Conservation (phyloP, 2,888 invertebrate genomes). For the Cephus rjabovi region DNA sequence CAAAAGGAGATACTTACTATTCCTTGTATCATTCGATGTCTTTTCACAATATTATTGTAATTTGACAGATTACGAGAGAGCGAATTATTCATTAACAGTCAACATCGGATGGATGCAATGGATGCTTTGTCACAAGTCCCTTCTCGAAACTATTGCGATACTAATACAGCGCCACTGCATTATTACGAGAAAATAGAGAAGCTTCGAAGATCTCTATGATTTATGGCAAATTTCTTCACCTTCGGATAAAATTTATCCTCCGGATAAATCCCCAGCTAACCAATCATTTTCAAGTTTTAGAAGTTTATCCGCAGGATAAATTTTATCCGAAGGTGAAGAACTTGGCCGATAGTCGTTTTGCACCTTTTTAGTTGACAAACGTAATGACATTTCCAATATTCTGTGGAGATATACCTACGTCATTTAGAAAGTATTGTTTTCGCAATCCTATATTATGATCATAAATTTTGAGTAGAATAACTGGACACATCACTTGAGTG, state of each 20-base stretch:
- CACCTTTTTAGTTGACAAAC: neutral
- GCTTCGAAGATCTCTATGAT: neutral
- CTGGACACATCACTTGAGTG: neutral
- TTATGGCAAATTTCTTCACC: no score
- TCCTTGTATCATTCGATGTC: neutral
- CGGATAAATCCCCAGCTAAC: no score
- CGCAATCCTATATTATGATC: neutral
- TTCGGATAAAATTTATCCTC: no score
- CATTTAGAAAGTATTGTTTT: neutral
- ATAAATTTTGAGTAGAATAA: neutral
- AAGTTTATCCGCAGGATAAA: no score
- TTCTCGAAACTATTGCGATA: neutral
- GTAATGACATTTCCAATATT: neutral
- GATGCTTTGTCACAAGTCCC: neutral
- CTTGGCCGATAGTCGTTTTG: neutral
- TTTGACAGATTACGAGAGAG: neutral
- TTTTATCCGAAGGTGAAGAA: no score
- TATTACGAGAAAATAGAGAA: neutral
- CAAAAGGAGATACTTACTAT: neutral
- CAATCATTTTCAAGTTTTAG: no score
- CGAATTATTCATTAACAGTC: neutral
- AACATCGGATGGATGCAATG: neutral
- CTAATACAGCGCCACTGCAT: neutral
- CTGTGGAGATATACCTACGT: neutral
- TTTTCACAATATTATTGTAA: neutral